phyloP scores from a whole-genome alignment of 2,797 vertebrate species.

The Lateolabrax maculatus region DNA sequence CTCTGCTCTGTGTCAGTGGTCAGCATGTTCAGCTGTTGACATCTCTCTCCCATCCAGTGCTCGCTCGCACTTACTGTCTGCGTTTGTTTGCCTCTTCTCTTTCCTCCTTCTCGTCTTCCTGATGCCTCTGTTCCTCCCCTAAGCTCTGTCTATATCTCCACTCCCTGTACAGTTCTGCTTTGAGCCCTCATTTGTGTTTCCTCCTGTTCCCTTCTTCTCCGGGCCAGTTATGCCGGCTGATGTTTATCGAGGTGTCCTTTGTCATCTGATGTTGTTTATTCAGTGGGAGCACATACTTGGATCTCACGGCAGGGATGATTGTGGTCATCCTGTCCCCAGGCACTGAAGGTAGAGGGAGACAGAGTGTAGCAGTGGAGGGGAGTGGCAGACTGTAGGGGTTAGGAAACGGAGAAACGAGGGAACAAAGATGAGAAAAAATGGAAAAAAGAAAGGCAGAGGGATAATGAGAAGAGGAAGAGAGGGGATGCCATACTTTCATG shows the following conservation, averaged over 20 bases:
- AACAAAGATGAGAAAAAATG: conserved; percentile 49
- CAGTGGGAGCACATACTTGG: conserved; percentile 45
- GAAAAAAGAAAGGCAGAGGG: conserved; percentile 12
- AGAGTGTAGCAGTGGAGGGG: conserved; percentile 14
- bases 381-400: conserved; percentile 35
- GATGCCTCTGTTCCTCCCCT: background rate
- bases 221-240: conserved; percentile 21
- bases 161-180: conserved; percentile 36
- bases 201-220: conserved; percentile 28
- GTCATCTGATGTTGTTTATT: conserved; percentile 67
- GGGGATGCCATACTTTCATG: conserved; percentile 32
- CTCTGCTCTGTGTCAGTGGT: conserved; percentile 61
- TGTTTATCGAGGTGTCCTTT: conserved; percentile 61
- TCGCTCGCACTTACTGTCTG: conserved; percentile 44
- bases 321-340: conserved; percentile 53
- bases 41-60: conserved; percentile 56
- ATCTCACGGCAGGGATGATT: conserved; percentile 53
- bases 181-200: conserved; percentile 19
- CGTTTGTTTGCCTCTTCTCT: conserved; percentile 33
- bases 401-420: conserved; percentile 44
- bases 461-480: conserved; percentile 41
- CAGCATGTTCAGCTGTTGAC: conserved; percentile 82
- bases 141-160: conserved; percentile 14
- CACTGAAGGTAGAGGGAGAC: conserved; percentile 17
- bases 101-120: conserved; percentile 36